These are phyloP conservation scores for Melanerpes formicivorus DNA, from an alignment of 2,113 vertebrate species.

Conservation along the genomic window DNA sequence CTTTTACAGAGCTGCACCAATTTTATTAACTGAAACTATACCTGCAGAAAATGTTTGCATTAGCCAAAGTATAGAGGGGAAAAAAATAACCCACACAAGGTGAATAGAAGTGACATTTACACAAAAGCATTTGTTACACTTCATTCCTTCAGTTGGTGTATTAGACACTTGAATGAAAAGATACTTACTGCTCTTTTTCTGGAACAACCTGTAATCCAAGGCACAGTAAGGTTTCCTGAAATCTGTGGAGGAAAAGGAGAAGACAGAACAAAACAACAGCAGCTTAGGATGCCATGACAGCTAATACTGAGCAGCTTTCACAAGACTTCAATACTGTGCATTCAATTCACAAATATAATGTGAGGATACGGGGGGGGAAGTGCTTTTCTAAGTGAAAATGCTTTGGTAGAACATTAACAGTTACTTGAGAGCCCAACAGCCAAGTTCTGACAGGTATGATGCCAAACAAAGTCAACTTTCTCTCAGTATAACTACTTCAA, in stretches of 20 bases:
- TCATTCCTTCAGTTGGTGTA: background rate
- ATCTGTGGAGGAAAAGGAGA: constrained; percentile 78
- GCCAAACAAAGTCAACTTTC: background rate
- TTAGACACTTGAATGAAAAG: constrained; percentile 54
- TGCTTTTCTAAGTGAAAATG: background rate
- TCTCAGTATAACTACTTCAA: background rate
- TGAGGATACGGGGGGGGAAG: background rate
- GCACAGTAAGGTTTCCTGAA: constrained; percentile 89
- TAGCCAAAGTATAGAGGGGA: background rate
- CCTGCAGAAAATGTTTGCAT: background rate
- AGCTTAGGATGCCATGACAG: constrained; percentile 26
- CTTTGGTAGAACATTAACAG: background rate
- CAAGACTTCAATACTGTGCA: background rate
- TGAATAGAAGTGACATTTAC: background rate
- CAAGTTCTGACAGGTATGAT: background rate
- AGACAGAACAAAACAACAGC: constrained; percentile 57
- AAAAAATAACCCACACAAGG: background rate
- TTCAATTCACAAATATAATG: background rate
- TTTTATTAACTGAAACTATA: background rate
- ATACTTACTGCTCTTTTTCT: constrained; percentile 97
- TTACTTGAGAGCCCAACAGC: background rate
- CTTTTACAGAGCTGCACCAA: background rate
- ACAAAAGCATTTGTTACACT: background rate
- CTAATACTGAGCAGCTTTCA: background rate
- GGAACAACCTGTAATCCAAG: constrained; percentile 95